Evolutionary conservation across 1,140 invertebrate genomes (phyloP), one percentile per base, ranked within the genome.

Genomic region (Drosophila leontia): DNA sequence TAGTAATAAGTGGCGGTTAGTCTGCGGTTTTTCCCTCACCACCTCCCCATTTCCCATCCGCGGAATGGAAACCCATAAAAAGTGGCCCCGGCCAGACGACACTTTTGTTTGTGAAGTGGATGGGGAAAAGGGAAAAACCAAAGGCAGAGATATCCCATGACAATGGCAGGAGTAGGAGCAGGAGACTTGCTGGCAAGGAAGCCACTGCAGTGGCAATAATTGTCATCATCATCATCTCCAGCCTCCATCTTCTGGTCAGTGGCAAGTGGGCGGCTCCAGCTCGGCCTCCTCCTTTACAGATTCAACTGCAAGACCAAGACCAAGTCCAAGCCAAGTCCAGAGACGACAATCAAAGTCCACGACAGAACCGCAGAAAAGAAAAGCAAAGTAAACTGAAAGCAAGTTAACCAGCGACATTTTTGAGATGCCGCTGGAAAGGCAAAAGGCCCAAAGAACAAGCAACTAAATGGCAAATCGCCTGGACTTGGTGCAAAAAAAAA

Each of bases 401-500:
- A 88, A 88, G 84, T 88, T 90, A 88, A 84, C 84, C 85, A 84
- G 84, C 84, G 80, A 88, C 84, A 88, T 88, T 88, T 88, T 88
- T 90, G 64, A 88, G 78, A 88, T 88, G 85, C 84, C 84, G 74
- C 69, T 64, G 51, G 74, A 63, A 68, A 70, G 48, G 83, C 50
- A 70, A 84, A 72, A 78, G 65, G 64, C 65, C 65, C 47, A 53
- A 53, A 68, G 67, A 79, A 79, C 67, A 78, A 78, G 75, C 76
- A 62, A 79, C 76, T 79, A 79, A 79, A 79, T 71, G 75, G 75
- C 76, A 79, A 78, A 70, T 58, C 37, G 62, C 29, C 51, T 35
- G 39, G 41, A 51, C 64, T 48, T 45, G 53, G 26, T 15, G 19
- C 13, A 39, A 39, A 55, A 53, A 17, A 74, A 23, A 23, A 17